Base-by-base conservation (phyloP, 1,140 invertebrate species). In the Neotoxoptera formosana region DNA sequence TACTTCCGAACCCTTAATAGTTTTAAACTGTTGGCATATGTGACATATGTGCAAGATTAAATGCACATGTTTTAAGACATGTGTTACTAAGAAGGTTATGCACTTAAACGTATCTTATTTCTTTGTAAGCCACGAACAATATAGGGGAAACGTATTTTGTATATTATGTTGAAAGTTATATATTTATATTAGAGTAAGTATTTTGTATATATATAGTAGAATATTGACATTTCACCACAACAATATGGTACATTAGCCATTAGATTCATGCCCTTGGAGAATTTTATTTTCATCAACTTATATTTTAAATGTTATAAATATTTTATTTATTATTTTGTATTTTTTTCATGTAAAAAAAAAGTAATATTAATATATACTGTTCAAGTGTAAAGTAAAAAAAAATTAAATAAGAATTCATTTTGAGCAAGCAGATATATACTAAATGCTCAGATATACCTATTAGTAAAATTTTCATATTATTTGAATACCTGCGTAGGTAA, bases 61-160 rank as follows among this genome's bases (percentile, higher is more conserved):
- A 76, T 84, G 83, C 34, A 84, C 83, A 84, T 88, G 47, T 48
- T 86, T 86, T 86, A 45, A 48, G 47, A 51, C 47, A 88, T 88
- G 86, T 88, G 47, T n/a, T n/a, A 20, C 60, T 76, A 76, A 76
- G 60, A 67, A 67, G 60, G 60, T 76, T 76, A 76, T 76, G 30
- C n/a, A 76, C 60, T 76, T 48, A 88, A 20, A 88, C n/a, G 86
- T 88, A 30, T 88, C 86, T 88, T 88, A 88, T 88, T 88, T 88
- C 86, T 48, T 88, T 21, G 47, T 48, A 47, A 88, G 30, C 30
- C n/a, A 41, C 8, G 21, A 36, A 83, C 20, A 36, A 81, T 81
- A 76, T 34, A 34, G 60, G 60, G 60, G 60, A 17, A 67, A 67
- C 21, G 34, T 83, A 83, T 83, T 83, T 83, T 83, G 60, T 67